These are phyloP conservation scores for Epinephelus moara DNA, from an alignment of 2,113 vertebrate genomes.

Conservation along the genomic window DNA sequence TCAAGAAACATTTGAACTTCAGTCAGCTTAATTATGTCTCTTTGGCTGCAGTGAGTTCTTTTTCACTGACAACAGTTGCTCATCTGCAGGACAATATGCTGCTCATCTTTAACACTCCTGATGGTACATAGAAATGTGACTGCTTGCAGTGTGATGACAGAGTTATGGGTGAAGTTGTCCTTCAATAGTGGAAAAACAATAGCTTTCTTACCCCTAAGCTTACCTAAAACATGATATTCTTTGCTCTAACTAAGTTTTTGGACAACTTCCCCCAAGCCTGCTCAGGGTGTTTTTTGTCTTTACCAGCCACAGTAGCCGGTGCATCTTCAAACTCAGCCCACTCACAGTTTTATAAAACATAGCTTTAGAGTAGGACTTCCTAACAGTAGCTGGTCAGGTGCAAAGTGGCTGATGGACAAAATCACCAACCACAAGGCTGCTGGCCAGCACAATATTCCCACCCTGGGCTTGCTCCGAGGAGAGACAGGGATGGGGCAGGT, in stretches of 20 bases:
- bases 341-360: background rate
- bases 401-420: background rate
- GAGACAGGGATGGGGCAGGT: constrained; percentile 13
- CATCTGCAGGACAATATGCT: background rate
- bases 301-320: background rate
- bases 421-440: background rate
- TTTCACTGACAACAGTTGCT: background rate
- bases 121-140: background rate
- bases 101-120: background rate
- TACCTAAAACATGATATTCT: background rate
- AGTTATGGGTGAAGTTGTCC: background rate
- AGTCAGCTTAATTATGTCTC: background rate
- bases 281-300: background rate
- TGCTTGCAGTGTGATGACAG: constrained; percentile 18
- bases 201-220: background rate
- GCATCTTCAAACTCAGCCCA: background rate
- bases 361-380: background rate
- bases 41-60: no score
- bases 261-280: background rate
- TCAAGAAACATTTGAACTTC: background rate
- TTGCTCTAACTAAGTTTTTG: background rate
- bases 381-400: background rate
- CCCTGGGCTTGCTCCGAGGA: background rate
- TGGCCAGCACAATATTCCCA: background rate
- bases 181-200: background rate